Evolutionary conservation across 2,888 invertebrate species (phyloP).

Genomic region (Trachelus troglodyta): DNA sequence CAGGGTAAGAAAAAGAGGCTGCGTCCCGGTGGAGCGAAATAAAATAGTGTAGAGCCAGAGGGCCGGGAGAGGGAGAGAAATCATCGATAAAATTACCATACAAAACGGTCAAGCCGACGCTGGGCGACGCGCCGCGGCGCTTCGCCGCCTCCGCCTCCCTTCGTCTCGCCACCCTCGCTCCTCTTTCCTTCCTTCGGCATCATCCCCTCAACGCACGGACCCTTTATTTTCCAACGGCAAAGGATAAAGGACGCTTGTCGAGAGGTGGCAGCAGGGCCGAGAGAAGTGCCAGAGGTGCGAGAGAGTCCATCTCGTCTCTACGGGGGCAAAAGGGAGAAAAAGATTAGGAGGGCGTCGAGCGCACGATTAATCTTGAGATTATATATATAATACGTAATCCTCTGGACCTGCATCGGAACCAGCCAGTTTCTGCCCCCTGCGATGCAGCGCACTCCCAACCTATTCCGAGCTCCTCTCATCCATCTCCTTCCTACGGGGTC

Average conservation of each 20-base stretch:
- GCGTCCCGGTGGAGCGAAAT: conserved; percentile 3
- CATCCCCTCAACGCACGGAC: too few relatives aligned
- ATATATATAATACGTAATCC: conserved; percentile 28
- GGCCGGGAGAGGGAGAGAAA: conserved; percentile 26
- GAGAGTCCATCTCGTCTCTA: neutral
- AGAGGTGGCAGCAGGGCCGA: neutral
- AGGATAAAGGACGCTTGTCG: neutral
- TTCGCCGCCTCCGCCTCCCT: neutral
- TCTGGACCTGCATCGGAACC: conserved; percentile 4
- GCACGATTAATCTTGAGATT: conserved; percentile 34
- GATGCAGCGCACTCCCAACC: neutral
- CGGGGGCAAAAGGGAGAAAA: neutral
- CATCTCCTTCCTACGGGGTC: conserved; percentile 22
- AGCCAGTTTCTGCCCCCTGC: neutral
- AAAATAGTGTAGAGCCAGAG: neutral
- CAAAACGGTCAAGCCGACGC: conserved; percentile 42
- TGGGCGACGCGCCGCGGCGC: neutral
- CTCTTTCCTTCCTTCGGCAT: neutral
- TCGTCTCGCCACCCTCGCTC: neutral
- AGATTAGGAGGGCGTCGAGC: neutral
- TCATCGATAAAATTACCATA: conserved; percentile 49
- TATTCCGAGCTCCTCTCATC: neutral
- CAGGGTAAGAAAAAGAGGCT: neutral
- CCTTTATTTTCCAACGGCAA: neutral
- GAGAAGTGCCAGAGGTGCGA: neutral